Evolutionary conservation across 2,888 invertebrate species (phyloP), one percentile per base, ranked within the genome.

Genomic region (Drosophila longiperda): DNA sequence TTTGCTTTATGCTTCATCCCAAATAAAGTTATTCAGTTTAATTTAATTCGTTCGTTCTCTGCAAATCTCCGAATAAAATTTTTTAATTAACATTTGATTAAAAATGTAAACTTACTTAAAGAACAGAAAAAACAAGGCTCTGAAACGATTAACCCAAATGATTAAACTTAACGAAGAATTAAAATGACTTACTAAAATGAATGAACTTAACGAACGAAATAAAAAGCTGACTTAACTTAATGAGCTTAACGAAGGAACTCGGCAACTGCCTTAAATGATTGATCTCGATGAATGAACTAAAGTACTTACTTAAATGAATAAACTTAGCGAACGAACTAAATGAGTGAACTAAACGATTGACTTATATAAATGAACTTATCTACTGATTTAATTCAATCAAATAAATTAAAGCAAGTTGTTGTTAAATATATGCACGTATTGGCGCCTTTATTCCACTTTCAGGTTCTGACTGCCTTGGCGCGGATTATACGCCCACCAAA

Each of bases 401-500:
- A 20, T 20, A 3, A 42, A 42, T 6, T 3, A 20, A 42, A 20
- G 11, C 42, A 12, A 29, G 1, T 29, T 6, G 29, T 29, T 29
- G 29, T 7, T 11, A 20, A 3, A 20, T 50, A 12, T 53, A 26
- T 34, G n/a, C 8, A 45, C 1, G 29, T 15, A 45, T 38, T 45
- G 4, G 15, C 23, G 8, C 38, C 2, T 54, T 15, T 42, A 5
- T 42, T 40, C 42, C 34, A 66, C 36, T 38, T 48, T 32, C 75
- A 94, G 94, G 93, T 95, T 66, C 95, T 97, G 88, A 95, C 96
- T 84, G 96, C 96, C 63, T 95, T 97, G 91, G 96, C 96, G 32
- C 95, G 96, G 90, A 94, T 97, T 33, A 93, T 96, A 83, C 95
- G 96, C 89, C 96, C 96, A 57, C 95, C 95, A 66, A 94, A 96